Percentiles rank a stretch among this genome's conserved stretches.
Conservation (phyloP, 2,797 vertebrate genomes). For the Platalea minor region DNA sequence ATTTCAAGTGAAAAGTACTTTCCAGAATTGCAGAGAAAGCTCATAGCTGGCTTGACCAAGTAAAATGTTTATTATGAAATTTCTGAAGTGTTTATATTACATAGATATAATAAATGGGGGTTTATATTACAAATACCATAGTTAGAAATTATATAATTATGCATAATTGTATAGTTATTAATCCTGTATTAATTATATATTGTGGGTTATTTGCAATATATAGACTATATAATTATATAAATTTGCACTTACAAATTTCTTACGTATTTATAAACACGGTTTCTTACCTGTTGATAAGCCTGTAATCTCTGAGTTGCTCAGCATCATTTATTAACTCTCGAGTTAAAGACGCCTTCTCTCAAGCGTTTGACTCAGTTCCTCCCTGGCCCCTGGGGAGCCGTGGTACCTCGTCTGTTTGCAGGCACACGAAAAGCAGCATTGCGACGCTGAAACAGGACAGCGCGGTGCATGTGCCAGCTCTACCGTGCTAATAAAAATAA, state of each 20-base stretch:
- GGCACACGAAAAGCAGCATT: fast-evolving
- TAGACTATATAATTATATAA: not conserved
- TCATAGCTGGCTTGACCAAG: not conserved
- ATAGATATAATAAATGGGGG: not conserved
- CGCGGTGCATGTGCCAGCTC: not conserved
- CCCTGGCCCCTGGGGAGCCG: not conserved
- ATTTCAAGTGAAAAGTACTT: not conserved
- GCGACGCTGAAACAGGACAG: not conserved
- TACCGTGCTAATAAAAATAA: not conserved
- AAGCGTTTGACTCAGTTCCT: not conserved
- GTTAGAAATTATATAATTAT: not conserved
- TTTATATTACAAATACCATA: not conserved
- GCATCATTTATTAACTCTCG: not conserved
- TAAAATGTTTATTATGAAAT: not conserved
- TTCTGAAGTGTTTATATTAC: not conserved
- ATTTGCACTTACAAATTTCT: not conserved
- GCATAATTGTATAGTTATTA: not conserved
- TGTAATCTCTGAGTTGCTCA: not conserved
- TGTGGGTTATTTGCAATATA: not conserved
- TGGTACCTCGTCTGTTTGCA: not conserved
- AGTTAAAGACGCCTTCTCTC: not conserved
- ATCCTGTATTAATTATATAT: not conserved
- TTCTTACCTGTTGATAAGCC: not conserved
- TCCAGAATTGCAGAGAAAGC: not conserved
- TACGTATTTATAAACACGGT: not conserved